phyloP scores from a whole-genome alignment of 2,888 invertebrate species.

The Drosophila algonquin region DNA sequence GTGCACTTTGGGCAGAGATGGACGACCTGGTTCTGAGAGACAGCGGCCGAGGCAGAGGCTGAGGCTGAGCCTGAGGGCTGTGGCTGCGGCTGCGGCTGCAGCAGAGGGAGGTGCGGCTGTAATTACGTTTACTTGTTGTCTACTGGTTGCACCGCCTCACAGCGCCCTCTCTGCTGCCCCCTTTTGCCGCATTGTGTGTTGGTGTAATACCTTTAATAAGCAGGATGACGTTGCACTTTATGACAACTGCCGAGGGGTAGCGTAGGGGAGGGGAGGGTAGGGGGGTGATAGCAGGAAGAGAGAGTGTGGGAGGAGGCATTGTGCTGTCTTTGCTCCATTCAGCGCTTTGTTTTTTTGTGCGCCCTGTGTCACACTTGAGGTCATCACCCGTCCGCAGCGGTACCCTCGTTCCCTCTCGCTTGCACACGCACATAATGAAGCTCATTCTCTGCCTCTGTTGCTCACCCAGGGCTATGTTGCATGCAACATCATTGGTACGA shows the following conservation, averaged over 20 bases:
- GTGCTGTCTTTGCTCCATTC: constrained; percentile 21
- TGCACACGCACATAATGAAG: constrained; percentile 12
- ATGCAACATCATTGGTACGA: neutral
- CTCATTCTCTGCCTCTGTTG: constrained; percentile 12
- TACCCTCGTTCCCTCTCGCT: neutral
- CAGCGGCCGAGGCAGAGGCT: neutral
- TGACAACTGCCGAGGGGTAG: constrained; percentile 32
- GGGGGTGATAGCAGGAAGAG: neutral
- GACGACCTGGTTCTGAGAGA: neutral
- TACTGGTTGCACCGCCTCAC: constrained; percentile 33
- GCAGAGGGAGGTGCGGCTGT: constrained; percentile 47
- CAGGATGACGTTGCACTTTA: constrained; percentile 77
- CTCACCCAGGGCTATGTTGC: neutral
- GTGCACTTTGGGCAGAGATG: neutral
- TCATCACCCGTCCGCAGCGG: constrained; percentile 9
- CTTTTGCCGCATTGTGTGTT: constrained; percentile 50
- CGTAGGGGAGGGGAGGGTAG: neutral
- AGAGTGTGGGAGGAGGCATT: constrained; percentile 11
- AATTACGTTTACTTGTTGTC: constrained; percentile 75
- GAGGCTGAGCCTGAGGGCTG: neutral
- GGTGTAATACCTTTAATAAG: constrained; percentile 78
- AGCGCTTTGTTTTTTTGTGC: constrained; percentile 13
- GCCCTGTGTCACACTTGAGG: constrained; percentile 28
- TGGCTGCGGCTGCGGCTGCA: too few relatives aligned
- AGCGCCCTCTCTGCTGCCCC: constrained; percentile 4